A percentile compares a stretch with the other conserved stretches of the same genome.
Conservation (phyloP, 2,888 invertebrate genomes). For the Microctonus brassicae region DNA sequence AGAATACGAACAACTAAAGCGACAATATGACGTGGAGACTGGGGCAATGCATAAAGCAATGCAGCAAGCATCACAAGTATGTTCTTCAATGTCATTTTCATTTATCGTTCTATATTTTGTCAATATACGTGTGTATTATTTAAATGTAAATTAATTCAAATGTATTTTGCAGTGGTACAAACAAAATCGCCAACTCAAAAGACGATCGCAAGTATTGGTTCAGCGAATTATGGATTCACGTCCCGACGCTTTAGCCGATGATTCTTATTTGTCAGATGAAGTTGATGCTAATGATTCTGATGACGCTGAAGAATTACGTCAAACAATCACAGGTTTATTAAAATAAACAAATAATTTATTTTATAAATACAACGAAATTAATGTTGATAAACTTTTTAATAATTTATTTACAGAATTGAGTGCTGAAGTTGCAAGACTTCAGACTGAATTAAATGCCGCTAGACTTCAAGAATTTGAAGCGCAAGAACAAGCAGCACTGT, state of each 20-base stretch:
- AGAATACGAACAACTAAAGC: conserved; percentile 82
- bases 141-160: conserved; percentile 3
- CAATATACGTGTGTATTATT: not conserved
- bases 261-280: conserved; percentile 60
- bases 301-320: conserved; percentile 80
- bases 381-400: conserved; percentile 13
- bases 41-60: conserved; percentile 82
- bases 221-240: conserved; percentile 74
- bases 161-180: conserved; percentile 77
- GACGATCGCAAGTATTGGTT: conserved; percentile 77
- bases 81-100: conserved; percentile 10
- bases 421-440: conserved; percentile 76
- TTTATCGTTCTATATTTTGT: not conserved
- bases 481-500: conserved; percentile 72
- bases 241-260: conserved; percentile 68
- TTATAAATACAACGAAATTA: not conserved
- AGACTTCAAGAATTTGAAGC: conserved; percentile 80
- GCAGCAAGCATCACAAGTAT: conserved; percentile 74
- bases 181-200: conserved; percentile 80
- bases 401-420: conserved; percentile 72
- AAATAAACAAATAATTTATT: not conserved
- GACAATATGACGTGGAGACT: conserved; percentile 81
- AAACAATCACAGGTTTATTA: conserved; percentile 72
- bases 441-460: conserved; percentile 77
- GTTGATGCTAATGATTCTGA: conserved; percentile 63